These are phyloP conservation scores for Oncopeltus fasciatus DNA, from an alignment of 1,140 invertebrate species.

Conservation along the genomic window DNA sequence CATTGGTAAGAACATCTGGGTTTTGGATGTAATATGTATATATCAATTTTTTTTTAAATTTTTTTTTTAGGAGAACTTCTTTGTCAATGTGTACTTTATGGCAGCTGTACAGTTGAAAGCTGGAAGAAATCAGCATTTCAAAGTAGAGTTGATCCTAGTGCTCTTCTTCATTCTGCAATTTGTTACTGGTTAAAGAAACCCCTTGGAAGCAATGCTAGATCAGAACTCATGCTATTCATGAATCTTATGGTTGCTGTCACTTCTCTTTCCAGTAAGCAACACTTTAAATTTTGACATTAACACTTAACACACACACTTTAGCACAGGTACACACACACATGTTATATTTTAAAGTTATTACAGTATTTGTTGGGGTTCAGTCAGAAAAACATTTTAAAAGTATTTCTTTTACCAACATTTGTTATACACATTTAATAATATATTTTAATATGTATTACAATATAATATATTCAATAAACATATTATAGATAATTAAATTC, in stretches of 20 bases:
- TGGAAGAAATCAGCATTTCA: conserved; percentile 34
- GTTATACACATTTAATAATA: no score
- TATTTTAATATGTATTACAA: no score
- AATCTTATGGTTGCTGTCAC: conserved; percentile 34
- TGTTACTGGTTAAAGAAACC: conserved; percentile 46
- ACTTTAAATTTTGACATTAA: no score
- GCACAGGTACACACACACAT: no score
- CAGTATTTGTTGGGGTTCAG: no score
- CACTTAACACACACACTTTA: no score
- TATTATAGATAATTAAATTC: no score
- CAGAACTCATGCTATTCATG: conserved; percentile 34
- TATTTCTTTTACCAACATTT: no score
- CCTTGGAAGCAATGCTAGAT: conserved; percentile 23
- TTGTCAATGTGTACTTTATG: conserved; percentile 43
- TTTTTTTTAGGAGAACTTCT: conserved; percentile 35
- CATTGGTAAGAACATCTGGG: neutral
- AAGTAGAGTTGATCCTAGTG: conserved; percentile 39
- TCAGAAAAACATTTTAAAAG: no score
- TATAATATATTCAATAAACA: no score
- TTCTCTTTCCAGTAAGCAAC: conserved; percentile 29
- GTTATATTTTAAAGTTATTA: no score
- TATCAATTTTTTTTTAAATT: neutral
- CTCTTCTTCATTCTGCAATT: conserved; percentile 47
- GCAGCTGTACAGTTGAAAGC: conserved; percentile 31
- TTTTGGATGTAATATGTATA: neutral